Evolutionary conservation across 2,888 invertebrate genomes (phyloP).

Genomic region (Cyaniris semiargus): DNA sequence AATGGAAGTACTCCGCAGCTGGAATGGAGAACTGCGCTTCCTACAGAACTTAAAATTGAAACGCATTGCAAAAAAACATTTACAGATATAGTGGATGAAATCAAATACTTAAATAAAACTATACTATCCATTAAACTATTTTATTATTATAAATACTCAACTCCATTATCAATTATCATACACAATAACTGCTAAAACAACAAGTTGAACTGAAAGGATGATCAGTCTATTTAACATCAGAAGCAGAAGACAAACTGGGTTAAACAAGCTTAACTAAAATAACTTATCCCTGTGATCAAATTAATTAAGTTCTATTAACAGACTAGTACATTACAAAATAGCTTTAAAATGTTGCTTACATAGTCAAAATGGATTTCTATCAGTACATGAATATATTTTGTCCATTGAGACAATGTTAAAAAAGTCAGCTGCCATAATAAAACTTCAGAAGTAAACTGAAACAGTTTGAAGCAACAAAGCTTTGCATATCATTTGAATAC

Average conservation of each 20-base stretch:
- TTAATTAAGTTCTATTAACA: not conserved
- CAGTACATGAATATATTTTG: not conserved
- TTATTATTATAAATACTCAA: slow-evolving; percentile 58
- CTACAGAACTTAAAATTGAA: slow-evolving; percentile 84
- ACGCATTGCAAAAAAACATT: slow-evolving; percentile 74
- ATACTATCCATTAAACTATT: slow-evolving; percentile 42
- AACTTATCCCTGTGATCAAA: slow-evolving; percentile 24
- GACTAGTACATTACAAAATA: not conserved
- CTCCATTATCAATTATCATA: slow-evolving; percentile 42
- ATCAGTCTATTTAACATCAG: slow-evolving; percentile 26
- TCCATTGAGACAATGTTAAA: not conserved
- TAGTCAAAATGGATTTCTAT: not conserved
- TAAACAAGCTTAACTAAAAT: not conserved
- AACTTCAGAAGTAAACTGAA: not conserved
- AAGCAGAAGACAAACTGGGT: slow-evolving; percentile 14
- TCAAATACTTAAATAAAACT: not conserved
- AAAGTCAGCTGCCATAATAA: not conserved
- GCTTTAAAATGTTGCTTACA: not conserved
- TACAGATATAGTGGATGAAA: slow-evolving; percentile 32
- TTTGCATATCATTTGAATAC: not conserved
- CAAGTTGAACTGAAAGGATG: not conserved
- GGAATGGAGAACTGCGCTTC: slow-evolving; percentile 85
- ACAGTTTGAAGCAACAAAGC: not conserved
- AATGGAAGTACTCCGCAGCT: slow-evolving; percentile 80
- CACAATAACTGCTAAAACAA: not conserved